Conservation (phyloP, 2,113 vertebrate species). For the Sylvia atricapilla region DNA sequence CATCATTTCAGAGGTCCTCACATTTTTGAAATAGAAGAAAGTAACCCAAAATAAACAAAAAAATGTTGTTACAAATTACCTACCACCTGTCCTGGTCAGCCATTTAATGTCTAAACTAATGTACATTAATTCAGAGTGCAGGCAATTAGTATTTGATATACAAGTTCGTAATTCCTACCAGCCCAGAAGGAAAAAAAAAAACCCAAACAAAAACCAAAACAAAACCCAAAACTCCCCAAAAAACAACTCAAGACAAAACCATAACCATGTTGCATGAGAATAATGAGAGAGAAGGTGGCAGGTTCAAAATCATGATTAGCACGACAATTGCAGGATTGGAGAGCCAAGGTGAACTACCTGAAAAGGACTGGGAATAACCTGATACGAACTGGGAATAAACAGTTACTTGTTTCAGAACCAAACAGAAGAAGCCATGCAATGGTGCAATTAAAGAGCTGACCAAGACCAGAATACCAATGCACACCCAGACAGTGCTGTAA, state of each 20-base stretch:
- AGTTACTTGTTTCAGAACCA: neutral
- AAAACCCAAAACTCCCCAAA: too few species aligned
- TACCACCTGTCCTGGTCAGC: neutral
- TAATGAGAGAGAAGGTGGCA: neutral
- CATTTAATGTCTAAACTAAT: neutral
- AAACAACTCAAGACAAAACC: neutral
- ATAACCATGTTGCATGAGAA: neutral
- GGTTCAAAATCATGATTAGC: accelerated
- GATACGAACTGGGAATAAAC: neutral
- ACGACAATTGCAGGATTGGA: accelerated
- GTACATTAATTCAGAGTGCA: neutral
- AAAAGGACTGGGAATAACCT: neutral
- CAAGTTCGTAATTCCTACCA: neutral
- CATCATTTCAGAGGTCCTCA: neutral
- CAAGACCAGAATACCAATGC: neutral
- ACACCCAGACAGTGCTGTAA: neutral
- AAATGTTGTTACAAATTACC: neutral
- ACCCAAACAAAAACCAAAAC: neutral
- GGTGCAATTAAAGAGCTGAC: neutral
- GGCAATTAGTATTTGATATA: neutral
- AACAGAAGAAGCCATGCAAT: neutral
- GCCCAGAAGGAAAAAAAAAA: too few species aligned
- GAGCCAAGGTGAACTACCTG: neutral
- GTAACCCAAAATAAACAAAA: neutral
- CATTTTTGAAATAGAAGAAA: neutral